Conservation (phyloP, 2,113 vertebrate species). For the Gallinago paraguaiae region DNA sequence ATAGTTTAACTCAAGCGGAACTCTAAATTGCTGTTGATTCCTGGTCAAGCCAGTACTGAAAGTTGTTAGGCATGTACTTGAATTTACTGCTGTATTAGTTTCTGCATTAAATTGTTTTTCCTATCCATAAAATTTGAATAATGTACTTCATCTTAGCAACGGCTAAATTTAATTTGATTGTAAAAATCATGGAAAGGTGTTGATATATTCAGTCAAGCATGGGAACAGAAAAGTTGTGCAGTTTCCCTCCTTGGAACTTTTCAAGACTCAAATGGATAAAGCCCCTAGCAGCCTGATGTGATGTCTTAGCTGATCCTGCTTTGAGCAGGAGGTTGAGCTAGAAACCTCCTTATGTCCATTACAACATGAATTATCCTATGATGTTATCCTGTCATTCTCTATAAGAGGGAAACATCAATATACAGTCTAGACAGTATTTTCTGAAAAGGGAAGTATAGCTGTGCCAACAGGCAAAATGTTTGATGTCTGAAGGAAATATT, state of each 20-base stretch:
- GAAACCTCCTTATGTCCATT: not conserved
- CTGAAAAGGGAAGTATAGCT: not conserved
- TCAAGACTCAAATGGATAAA: not conserved
- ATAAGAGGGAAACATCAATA: not conserved
- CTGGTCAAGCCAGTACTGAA: not conserved
- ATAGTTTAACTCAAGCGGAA: fast-evolving
- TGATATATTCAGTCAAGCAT: not conserved
- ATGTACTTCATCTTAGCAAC: not conserved
- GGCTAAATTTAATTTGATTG: not conserved
- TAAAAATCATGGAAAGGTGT: not conserved
- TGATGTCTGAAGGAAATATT: not conserved
- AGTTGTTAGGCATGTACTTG: not conserved
- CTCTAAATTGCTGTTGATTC: not conserved
- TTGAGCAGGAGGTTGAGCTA: not conserved
- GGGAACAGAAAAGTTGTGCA: not conserved
- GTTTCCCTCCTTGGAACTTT: not conserved
- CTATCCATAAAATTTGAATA: not conserved
- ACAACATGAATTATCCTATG: not conserved
- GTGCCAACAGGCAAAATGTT: not conserved
- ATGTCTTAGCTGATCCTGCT: not conserved
- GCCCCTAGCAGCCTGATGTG: not conserved
- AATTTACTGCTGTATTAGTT: not conserved
- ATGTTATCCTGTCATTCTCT: not conserved
- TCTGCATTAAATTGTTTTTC: not conserved
- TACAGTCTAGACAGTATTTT: not conserved